phyloP scores from a whole-genome alignment of 2,888 invertebrate genomes.

The Yponomeuta malinellus region DNA sequence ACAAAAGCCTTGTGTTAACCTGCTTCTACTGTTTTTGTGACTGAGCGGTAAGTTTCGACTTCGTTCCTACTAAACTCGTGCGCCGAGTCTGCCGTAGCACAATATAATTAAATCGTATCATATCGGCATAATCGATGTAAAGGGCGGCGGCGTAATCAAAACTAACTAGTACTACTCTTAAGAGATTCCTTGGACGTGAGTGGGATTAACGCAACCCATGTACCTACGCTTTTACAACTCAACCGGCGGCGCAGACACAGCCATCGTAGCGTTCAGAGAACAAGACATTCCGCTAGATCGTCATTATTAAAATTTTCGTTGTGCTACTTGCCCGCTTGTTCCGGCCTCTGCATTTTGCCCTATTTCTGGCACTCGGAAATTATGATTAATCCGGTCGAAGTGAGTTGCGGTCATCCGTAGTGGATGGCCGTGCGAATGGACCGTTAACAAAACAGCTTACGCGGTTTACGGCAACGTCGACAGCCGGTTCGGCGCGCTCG shows the following conservation, averaged over 20 bases:
- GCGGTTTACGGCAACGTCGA: constrained; percentile 34
- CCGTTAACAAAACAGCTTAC: constrained; percentile 62
- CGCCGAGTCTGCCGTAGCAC: no score
- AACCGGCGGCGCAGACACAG: constrained; percentile 37
- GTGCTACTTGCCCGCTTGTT: constrained; percentile 72
- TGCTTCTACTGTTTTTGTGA: no score
- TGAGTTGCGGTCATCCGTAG: constrained; percentile 67
- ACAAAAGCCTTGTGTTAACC: no score
- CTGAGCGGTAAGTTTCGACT: no score
- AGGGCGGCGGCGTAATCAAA: no score
- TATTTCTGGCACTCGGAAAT: constrained; percentile 66
- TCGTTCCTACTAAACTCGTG: no score
- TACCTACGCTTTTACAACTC: not conserved
- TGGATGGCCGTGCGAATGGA: constrained; percentile 67
- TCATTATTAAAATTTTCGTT: constrained; percentile 74
- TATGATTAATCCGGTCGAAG: constrained; percentile 69
- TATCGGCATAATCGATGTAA: no score
- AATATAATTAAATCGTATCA: no score
- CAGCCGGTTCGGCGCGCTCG: not conserved
- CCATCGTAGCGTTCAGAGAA: constrained; percentile 62
- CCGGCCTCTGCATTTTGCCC: constrained; percentile 69
- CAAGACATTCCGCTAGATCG: constrained; percentile 67
- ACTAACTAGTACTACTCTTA: no score
- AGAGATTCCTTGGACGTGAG: not conserved
- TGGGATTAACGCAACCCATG: not conserved